Conservation (phyloP, 2,888 invertebrate genomes). For the Osedax frankpressi region DNA sequence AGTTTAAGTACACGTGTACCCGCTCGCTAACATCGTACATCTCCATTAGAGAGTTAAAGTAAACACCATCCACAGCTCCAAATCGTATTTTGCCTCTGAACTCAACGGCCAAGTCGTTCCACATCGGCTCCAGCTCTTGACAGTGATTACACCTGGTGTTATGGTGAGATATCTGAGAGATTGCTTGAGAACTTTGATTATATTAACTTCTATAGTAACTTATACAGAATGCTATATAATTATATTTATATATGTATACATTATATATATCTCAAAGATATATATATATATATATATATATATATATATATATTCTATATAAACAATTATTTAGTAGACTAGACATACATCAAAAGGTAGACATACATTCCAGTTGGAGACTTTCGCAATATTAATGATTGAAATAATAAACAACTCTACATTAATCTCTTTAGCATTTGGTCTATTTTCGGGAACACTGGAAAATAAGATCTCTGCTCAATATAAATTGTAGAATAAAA, state of each 20-base stretch:
- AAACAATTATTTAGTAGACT: too few species aligned
- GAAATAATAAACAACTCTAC: too few species aligned
- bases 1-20: too few species aligned
- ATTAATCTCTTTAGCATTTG: too few species aligned
- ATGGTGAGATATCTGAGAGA: too few species aligned
- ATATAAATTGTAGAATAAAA: too few species aligned
- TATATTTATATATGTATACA: not conserved
- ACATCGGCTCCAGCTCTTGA: not conserved
- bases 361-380: too few species aligned
- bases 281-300: not conserved
- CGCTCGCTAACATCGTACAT: not conserved
- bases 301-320: not conserved
- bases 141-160: not conserved
- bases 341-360: too few species aligned
- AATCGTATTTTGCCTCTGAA: not conserved
- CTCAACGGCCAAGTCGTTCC: not conserved
- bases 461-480: too few species aligned
- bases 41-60: not conserved
- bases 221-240: not conserved
- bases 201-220: not conserved
- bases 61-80: not conserved
- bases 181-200: too few species aligned
- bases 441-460: too few species aligned
- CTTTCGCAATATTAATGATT: too few species aligned
- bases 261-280: not conserved